Percentiles rank a stretch among this genome's conserved stretches.
These are phyloP conservation scores for Berghia stephanieae DNA, from an alignment of 1,140 invertebrate genomes.

Conservation along the genomic window DNA sequence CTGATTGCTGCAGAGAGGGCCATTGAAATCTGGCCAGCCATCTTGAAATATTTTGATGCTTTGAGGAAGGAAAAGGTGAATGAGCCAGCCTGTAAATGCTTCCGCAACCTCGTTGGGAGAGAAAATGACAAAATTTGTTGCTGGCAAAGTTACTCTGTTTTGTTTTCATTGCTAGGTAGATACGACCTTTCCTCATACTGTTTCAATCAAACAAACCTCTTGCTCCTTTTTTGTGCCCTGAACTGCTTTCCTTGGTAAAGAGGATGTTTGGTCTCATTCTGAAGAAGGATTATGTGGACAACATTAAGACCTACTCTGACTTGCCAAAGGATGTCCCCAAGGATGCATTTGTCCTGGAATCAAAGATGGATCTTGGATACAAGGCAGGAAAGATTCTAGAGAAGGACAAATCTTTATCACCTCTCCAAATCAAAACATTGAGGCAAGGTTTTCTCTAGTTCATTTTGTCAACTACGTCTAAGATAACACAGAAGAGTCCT, in stretches of 20 bases:
- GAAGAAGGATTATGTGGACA: too few relatives aligned
- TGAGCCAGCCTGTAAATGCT: conserved; percentile 24
- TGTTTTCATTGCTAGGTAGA: not conserved
- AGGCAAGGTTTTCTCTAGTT: too few relatives aligned
- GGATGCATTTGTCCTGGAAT: too few relatives aligned
- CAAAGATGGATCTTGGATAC: too few relatives aligned
- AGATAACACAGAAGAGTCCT: conserved; percentile 33
- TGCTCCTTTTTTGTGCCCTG: conserved; percentile 25
- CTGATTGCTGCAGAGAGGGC: conserved; percentile 14
- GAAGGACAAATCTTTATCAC: too few relatives aligned
- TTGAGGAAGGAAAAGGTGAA: not conserved
- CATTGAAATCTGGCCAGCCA: conserved; percentile 10
- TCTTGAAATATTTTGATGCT: conserved; percentile 17
- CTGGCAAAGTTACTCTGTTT: conserved; percentile 28
- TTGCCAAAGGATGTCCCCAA: too few relatives aligned
- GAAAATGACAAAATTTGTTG: not conserved
- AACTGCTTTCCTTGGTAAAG: too few relatives aligned
- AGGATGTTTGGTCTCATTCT: too few relatives aligned
- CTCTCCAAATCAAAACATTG: too few relatives aligned
- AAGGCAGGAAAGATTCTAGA: too few relatives aligned
- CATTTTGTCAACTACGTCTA: too few relatives aligned
- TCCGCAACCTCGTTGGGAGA: not conserved
- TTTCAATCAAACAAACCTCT: conserved; percentile 36
- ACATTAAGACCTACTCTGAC: too few relatives aligned
- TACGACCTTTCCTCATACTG: conserved; percentile 34